Percentiles rank a stretch among this genome's conserved stretches.
These are phyloP conservation scores for Oenanthe melanoleuca DNA, from an alignment of 2,113 vertebrate genomes.

Conservation along the genomic window DNA sequence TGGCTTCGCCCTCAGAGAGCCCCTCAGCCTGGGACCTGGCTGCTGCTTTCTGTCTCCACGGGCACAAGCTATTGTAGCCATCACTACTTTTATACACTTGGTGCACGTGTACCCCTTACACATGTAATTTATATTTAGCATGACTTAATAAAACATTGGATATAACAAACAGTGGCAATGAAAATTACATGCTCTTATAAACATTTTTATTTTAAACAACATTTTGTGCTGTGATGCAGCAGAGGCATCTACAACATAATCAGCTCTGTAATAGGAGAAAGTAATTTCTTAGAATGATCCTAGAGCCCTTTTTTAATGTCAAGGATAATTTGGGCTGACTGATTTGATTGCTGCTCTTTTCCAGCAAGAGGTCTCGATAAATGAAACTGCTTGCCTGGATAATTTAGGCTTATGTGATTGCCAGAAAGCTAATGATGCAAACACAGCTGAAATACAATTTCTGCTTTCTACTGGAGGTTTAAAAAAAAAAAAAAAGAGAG, in stretches of 20 bases:
- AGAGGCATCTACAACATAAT: slow-evolving; percentile 39
- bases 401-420: slow-evolving; percentile 69
- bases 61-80: neutral
- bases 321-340: slow-evolving; percentile 68
- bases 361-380: slow-evolving; percentile 56
- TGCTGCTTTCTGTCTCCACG: neutral
- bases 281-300: slow-evolving; percentile 63
- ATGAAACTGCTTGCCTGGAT: slow-evolving; percentile 63
- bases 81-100: neutral
- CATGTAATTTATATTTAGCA: neutral
- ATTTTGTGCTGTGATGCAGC: neutral
- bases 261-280: slow-evolving; percentile 47
- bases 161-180: slow-evolving; percentile 42
- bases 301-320: slow-evolving; percentile 68
- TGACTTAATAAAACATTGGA: neutral
- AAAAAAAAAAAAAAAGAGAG: neutral
- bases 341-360: slow-evolving; percentile 69
- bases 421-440: slow-evolving; percentile 64
- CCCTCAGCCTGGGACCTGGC: neutral
- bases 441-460: slow-evolving; percentile 69
- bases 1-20: neutral
- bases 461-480: neutral
- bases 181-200: slow-evolving; percentile 30
- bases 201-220: slow-evolving; percentile 27
- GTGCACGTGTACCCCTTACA: neutral